These are phyloP conservation scores for Rhingia rostrata DNA, from an alignment of 2,888 invertebrate species.

Conservation along the genomic window DNA sequence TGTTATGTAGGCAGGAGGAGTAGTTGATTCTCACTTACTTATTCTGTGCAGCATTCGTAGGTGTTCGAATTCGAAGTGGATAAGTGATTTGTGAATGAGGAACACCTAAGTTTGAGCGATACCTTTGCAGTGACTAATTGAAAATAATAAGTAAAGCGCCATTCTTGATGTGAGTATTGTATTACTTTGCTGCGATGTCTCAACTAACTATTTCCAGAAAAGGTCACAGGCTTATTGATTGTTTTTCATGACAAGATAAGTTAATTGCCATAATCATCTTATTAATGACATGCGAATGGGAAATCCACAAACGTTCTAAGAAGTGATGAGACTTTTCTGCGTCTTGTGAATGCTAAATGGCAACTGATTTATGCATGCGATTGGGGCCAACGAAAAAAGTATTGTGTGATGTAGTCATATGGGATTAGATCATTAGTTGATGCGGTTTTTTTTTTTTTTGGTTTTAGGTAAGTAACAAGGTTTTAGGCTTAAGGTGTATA, in stretches of 20 bases:
- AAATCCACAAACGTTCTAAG: background rate
- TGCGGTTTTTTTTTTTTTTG: too few species aligned
- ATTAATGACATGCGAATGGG: background rate
- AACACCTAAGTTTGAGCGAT: slow-evolving; percentile 5
- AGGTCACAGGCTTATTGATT: too few species aligned
- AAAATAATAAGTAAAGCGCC: background rate
- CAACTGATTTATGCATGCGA: background rate
- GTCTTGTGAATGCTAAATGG: background rate
- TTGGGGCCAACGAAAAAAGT: background rate
- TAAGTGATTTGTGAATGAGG: slow-evolving; percentile 22
- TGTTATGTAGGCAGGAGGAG: slow-evolving; percentile 10
- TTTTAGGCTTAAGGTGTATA: too few species aligned
- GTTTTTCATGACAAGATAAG: background rate
- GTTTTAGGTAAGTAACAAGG: too few species aligned
- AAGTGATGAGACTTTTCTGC: background rate
- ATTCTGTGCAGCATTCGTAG: slow-evolving; percentile 24
- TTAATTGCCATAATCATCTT: background rate
- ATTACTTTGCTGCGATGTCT: background rate
- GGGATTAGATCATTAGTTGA: background rate
- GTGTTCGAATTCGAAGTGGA: background rate
- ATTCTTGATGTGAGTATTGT: background rate
- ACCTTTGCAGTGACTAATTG: slow-evolving; percentile 16
- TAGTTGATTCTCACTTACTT: slow-evolving; percentile 29
- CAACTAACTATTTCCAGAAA: background rate
- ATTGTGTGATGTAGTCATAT: background rate